Conservation (phyloP, 2,888 invertebrate species). For the Ceratothoa steindachneri region DNA sequence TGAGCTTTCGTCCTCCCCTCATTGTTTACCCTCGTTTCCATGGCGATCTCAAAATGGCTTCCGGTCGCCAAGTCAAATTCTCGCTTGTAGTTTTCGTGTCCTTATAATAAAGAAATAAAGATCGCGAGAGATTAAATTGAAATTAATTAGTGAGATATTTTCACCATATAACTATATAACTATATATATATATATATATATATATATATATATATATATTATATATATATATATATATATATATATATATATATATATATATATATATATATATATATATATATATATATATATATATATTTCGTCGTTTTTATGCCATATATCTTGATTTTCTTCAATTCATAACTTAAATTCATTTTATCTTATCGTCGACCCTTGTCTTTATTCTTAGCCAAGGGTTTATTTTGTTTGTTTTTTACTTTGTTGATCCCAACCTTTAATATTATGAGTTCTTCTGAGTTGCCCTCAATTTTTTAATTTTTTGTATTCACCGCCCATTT, state of each 20-base stretch:
- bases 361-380: too few species aligned
- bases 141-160: background rate
- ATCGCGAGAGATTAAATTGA: background rate
- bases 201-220: background rate
- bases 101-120: background rate
- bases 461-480: too few species aligned
- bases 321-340: too few species aligned
- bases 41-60: constrained; percentile 14
- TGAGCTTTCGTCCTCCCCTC: background rate
- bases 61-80: background rate
- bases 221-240: background rate
- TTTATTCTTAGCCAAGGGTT: too few species aligned
- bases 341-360: too few species aligned
- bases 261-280: constrained; percentile 2
- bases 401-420: too few species aligned
- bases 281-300: constrained; percentile 13
- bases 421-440: too few species aligned
- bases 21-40: constrained; percentile 16
- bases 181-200: background rate
- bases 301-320: background rate
- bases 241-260: background rate
- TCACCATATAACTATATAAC: background rate
- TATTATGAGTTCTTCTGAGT: too few species aligned
- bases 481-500: too few species aligned
- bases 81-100: background rate